Conservation (phyloP, 2,113 vertebrate species). For the Dendropsophus ebraccatus region DNA sequence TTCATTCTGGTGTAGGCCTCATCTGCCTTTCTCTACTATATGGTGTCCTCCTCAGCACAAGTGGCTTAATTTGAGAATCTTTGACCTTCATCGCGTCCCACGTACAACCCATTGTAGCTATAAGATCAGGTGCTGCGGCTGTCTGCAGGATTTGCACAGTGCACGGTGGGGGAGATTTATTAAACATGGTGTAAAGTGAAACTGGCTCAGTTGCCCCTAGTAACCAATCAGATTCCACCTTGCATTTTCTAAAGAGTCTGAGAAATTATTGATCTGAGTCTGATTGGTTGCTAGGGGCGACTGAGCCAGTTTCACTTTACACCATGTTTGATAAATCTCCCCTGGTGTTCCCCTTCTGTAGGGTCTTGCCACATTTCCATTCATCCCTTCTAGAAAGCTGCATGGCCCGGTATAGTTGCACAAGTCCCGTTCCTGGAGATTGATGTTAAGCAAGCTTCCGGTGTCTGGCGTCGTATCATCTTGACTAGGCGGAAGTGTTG, state of each 20-base stretch:
- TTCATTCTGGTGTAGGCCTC: neutral
- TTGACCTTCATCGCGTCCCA: neutral
- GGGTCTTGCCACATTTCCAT: neutral
- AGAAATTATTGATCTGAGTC: too few species aligned
- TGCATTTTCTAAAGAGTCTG: too few species aligned
- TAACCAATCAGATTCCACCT: too few species aligned
- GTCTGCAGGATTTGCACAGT: too few species aligned
- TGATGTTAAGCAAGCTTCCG: neutral
- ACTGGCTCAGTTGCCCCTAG: too few species aligned
- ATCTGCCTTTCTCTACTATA: neutral
- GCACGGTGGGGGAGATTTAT: too few species aligned
- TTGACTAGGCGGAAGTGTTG: neutral
- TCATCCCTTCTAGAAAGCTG: neutral
- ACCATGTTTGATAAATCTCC: too few species aligned
- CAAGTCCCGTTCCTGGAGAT: neutral
- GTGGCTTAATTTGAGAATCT: too few species aligned
- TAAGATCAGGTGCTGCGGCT: neutral
- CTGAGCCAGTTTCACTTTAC: too few species aligned
- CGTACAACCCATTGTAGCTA: neutral
- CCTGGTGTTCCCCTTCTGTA: too few species aligned
- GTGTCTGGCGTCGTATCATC: neutral
- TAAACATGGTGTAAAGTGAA: too few species aligned
- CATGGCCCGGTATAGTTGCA: neutral
- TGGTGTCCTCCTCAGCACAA: neutral
- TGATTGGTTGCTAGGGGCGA: too few species aligned